Evolutionary conservation across 2,797 vertebrate genomes (phyloP).

Genomic region (Sorex maritimensis): DNA sequence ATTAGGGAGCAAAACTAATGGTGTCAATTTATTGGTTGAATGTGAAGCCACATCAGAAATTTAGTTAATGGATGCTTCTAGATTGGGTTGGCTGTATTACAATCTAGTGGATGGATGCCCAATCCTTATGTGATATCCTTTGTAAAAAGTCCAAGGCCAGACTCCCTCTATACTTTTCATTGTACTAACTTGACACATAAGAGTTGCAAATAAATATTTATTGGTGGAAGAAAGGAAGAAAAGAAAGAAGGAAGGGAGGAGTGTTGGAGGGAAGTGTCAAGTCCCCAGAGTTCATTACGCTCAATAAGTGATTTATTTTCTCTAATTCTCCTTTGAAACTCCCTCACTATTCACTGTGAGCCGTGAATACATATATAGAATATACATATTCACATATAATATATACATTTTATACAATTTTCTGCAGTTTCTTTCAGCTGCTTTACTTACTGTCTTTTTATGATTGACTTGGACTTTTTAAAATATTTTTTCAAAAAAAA

Average conservation of each 20-base stretch:
- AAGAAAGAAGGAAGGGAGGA: too few species aligned
- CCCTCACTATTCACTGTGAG: too few species aligned
- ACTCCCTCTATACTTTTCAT: background rate
- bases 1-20: conserved; percentile 32
- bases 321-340: background rate
- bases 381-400: too few species aligned
- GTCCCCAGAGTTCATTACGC: background rate
- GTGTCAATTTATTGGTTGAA: conserved; percentile 5
- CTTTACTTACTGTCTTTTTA: conserved; percentile 63
- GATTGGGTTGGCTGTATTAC: background rate
- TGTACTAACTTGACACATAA: background rate
- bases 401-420: background rate
- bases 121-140: background rate
- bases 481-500: conserved; percentile 63
- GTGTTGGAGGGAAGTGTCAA: background rate
- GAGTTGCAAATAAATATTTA: too few species aligned
- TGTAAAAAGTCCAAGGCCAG: background rate
- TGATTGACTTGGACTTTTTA: conserved; percentile 67
- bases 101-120: background rate
- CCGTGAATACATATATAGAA: too few species aligned
- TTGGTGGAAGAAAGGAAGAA: background rate
- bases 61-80: conserved; percentile 50
- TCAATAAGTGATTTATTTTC: conserved; percentile 27
- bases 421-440: conserved; percentile 45
- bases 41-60: conserved; percentile 22